Conservation (phyloP, 1,140 invertebrate species). For the Trachymyrmex septentrionalis region DNA sequence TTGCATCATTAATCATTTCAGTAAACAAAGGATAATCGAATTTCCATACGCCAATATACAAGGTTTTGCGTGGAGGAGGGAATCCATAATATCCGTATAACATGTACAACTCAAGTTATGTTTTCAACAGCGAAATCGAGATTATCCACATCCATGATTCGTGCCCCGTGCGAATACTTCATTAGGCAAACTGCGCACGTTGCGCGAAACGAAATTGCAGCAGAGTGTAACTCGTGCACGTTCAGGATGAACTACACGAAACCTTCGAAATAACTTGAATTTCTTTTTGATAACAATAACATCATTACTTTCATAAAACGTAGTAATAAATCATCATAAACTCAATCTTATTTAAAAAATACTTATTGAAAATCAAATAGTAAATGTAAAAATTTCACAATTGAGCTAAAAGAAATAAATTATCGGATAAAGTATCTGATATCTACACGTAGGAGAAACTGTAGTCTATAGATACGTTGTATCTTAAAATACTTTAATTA, state of each 20-base stretch:
- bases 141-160: conserved; percentile 47
- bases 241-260: conserved; percentile 1
- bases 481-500: too few relatives aligned
- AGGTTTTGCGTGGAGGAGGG: not conserved
- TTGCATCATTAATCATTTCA: conserved; percentile 45
- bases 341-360: not conserved
- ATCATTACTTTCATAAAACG: not conserved
- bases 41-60: not conserved
- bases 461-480: too few relatives aligned
- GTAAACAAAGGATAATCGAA: conserved; percentile 44
- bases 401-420: not conserved
- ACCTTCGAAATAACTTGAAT: conserved; percentile 14
- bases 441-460: not conserved
- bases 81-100: conserved; percentile 32
- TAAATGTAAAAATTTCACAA: not conserved
- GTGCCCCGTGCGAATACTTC: conserved; percentile 46
- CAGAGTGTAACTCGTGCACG: not conserved
- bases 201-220: conserved; percentile 30
- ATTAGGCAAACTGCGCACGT: conserved; percentile 57
- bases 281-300: conserved; percentile 10
- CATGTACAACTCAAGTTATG: conserved; percentile 28
- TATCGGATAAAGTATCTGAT: not conserved
- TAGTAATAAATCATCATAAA: conserved; percentile 11
- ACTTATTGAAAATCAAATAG: not conserved
- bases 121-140: conserved; percentile 30